A percentile compares a stretch with the other conserved stretches of the same genome.
phyloP scores from a whole-genome alignment of 2,113 vertebrate species.

The Pithys albifrons region DNA sequence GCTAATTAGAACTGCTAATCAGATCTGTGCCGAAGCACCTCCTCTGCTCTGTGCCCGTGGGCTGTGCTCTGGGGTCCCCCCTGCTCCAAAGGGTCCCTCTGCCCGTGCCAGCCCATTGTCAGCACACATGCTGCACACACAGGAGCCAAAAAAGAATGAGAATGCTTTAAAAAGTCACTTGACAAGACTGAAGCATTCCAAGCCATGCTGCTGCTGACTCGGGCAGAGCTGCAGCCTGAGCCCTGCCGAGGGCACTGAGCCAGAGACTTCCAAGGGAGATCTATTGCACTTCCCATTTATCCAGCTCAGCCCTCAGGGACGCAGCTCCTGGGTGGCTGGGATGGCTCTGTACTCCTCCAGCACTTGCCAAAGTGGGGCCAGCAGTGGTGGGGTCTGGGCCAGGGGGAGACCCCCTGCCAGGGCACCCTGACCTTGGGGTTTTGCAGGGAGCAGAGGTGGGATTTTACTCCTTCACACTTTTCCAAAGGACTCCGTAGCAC shows the following conservation, averaged over 20 bases:
- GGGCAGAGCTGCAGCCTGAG: background rate
- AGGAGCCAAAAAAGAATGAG: fast-evolving
- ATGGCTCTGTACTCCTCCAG: background rate
- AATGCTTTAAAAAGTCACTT: background rate
- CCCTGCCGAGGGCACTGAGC: background rate
- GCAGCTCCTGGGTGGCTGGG: fast-evolving
- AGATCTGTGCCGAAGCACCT: background rate
- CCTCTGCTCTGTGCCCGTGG: background rate
- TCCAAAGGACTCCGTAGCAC: background rate
- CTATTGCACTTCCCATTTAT: fast-evolving
- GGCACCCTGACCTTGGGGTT: background rate
- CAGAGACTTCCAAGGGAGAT: background rate
- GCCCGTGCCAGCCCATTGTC: background rate
- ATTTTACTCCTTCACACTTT: background rate
- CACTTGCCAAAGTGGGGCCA: background rate
- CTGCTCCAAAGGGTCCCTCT: background rate
- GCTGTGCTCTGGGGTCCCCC: background rate
- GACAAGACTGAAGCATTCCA: background rate
- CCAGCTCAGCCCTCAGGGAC: background rate
- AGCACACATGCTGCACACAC: background rate
- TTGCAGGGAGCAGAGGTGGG: background rate
- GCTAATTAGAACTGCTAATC: conserved; percentile 33
- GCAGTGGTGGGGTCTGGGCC: background rate
- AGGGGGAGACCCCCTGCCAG: too few relatives aligned
- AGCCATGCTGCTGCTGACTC: fast-evolving